Conservation (phyloP, 2,797 vertebrate genomes). For the Onychomys arenicola region DNA sequence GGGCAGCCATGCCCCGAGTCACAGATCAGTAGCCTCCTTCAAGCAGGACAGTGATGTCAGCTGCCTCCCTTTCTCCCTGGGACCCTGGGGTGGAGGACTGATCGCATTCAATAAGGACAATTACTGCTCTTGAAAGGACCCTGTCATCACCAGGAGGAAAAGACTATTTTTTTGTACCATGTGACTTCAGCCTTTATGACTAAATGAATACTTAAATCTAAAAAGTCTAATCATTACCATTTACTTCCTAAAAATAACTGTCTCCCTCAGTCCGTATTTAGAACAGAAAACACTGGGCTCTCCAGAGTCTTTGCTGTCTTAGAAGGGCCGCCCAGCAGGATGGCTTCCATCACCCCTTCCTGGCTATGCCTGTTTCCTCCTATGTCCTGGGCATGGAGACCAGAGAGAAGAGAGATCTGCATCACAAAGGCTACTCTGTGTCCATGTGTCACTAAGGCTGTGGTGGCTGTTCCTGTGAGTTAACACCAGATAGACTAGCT, state of each 20-base stretch:
- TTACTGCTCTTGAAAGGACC: conserved; percentile 83
- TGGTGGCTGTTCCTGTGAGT: not conserved
- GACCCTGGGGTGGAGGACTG: conserved; percentile 81
- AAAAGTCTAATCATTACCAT: conserved; percentile 87
- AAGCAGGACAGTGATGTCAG: conserved; percentile 59
- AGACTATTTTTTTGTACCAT: conserved; percentile 85
- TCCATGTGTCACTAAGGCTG: not conserved
- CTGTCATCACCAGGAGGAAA: conserved; percentile 87
- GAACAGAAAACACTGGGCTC: conserved; percentile 79
- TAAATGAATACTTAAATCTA: conserved; percentile 86
- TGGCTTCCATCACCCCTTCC: not conserved
- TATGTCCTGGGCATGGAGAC: not conserved
- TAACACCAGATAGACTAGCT: not conserved
- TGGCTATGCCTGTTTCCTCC: fast-evolving
- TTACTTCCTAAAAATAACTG: conserved; percentile 86
- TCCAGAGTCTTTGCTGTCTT: not conserved
- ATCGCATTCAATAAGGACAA: conserved; percentile 83
- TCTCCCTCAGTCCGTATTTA: conserved; percentile 79
- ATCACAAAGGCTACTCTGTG: not conserved
- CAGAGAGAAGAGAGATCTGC: too few relatives aligned
- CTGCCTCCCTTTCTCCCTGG: not conserved
- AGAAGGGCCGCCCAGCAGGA: not conserved
- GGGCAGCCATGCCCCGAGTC: not conserved
- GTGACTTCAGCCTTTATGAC: conserved; percentile 84
- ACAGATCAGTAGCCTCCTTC: conserved; percentile 60